Evolutionary conservation across 1,140 invertebrate genomes (phyloP), one percentile per base, ranked within the genome.

Genomic region (Dinoponera quadriceps): DNA sequence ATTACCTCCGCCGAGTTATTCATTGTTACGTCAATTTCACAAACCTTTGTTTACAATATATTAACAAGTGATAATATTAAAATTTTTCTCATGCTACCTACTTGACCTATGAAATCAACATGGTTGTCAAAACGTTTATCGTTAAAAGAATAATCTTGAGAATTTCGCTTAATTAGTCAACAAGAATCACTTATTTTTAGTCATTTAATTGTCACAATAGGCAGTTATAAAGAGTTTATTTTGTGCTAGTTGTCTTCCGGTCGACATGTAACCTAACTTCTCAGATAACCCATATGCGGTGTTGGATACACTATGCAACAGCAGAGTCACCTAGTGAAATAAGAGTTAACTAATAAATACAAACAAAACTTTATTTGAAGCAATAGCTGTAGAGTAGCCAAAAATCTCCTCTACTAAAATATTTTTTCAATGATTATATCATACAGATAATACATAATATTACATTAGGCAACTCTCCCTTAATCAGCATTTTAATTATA

Each of bases 1-100:
- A 54, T 77, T 66, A 77, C 74, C 49, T 66, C 29, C 5, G 18
- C 38, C 3, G 48, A 66, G 16, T 77, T 29, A 44, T 16, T 33
- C 74, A 77, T 77, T 13, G 9, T 38, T 62, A 9, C 16, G n/a
- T 22, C n/a, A 9, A 65, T 3, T 49, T 62, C 2, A 7, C 14
- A 33, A 49, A 66, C 16, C 14, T 27, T 66, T 55, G 20, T 55
- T 66, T 66, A 66, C 3, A 77, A 13, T 20, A 66, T 66, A 33
- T 65, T 49, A 44, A 38, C 27, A 57, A 29, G 20, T 49, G 20
- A 49, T 16, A 44, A 60, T 57, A 60, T 27, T 25, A 38, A 55
- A 14, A 20, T 27, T 60, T 59, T 22, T 44, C 2, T 9, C 38
- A 48, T 60, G 29, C 11, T 44, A 75, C n/a, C 38, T 54, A 75